Conservation (phyloP, 2,888 invertebrate species). For the Eucriotettix oculatus region DNA sequence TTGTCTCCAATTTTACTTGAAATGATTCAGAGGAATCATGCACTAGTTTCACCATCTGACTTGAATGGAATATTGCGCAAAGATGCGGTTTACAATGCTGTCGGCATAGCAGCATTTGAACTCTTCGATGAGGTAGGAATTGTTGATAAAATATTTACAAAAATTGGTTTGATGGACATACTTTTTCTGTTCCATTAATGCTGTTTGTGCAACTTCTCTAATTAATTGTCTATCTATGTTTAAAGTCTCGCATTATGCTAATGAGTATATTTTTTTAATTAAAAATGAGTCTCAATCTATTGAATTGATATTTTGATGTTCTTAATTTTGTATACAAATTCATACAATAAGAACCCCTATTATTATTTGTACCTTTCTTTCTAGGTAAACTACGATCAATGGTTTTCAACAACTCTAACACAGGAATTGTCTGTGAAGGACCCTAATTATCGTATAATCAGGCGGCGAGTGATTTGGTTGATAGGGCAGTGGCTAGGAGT, state of each 20-base stretch:
- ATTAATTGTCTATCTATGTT: no score
- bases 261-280: no score
- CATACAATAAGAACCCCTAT: background rate
- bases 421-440: constrained; percentile 69
- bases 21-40: constrained; percentile 49
- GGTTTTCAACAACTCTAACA: constrained; percentile 70
- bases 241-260: no score
- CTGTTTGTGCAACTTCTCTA: no score
- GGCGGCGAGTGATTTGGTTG: constrained; percentile 70
- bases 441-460: constrained; percentile 66
- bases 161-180: background rate
- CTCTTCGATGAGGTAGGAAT: constrained; percentile 65
- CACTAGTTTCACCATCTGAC: constrained; percentile 50
- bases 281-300: no score
- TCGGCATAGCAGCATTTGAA: constrained; percentile 75
- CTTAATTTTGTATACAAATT: no score
- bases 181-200: background rate
- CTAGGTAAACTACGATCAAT: constrained; percentile 81
- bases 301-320: no score
- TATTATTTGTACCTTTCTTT: constrained; percentile 9
- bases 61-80: constrained; percentile 65
- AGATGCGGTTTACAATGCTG: constrained; percentile 88
- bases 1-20: constrained; percentile 56
- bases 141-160: background rate
- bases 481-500: constrained; percentile 59